Percentiles rank a stretch among this genome's conserved stretches.
These are phyloP conservation scores for Notamacropus eugenii DNA, from an alignment of 2,797 vertebrate species.

Conservation along the genomic window DNA sequence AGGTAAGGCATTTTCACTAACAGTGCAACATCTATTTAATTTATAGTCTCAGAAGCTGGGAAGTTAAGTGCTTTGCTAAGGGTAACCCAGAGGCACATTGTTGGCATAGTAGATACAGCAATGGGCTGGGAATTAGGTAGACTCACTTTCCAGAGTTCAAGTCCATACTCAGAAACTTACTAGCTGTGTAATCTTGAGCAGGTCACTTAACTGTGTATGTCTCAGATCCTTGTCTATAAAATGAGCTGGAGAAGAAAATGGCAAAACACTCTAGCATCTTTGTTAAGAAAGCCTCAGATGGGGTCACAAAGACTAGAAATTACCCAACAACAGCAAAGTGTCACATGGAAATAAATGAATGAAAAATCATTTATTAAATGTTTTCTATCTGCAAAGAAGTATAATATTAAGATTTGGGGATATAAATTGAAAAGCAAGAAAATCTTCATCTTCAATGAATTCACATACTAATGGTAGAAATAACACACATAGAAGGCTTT, in stretches of 20 bases:
- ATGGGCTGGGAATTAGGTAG: background rate
- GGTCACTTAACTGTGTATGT: background rate
- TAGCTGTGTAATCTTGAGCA: background rate
- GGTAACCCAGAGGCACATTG: background rate
- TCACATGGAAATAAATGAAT: background rate
- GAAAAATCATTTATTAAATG: background rate
- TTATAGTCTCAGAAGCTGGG: background rate
- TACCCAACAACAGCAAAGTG: too few relatives aligned
- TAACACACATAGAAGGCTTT: background rate
- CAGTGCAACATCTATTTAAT: background rate
- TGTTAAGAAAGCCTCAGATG: background rate
- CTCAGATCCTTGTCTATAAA: background rate
- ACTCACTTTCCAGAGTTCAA: background rate
- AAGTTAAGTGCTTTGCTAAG: background rate
- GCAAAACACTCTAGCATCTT: background rate
- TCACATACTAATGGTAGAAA: background rate
- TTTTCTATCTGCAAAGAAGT: background rate
- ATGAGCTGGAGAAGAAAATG: background rate
- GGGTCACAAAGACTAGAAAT: background rate
- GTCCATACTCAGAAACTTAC: background rate
- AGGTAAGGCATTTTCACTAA: background rate
- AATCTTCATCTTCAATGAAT: background rate
- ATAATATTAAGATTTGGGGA: background rate
- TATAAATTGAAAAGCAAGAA: background rate
- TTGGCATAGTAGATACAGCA: background rate